These are phyloP conservation scores for Darevskia mixta DNA, from an alignment of 2,797 vertebrate species.

Conservation along the genomic window DNA sequence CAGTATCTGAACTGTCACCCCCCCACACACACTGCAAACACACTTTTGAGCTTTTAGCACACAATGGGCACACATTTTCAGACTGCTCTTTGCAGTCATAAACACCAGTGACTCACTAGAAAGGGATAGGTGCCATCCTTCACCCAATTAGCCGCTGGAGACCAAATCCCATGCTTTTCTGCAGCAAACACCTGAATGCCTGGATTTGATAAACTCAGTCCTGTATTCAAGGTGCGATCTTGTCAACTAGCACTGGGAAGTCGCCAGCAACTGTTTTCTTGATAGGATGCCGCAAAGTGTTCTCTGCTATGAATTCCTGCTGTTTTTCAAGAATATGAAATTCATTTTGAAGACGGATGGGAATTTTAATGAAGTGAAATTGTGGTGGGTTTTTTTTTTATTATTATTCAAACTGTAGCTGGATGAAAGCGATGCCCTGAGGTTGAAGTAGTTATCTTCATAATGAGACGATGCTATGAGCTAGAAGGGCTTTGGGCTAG, in stretches of 20 bases:
- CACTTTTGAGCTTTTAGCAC: too few species aligned
- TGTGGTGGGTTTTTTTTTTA: neutral
- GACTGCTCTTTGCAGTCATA: neutral
- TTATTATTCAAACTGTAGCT: constrained; percentile 37
- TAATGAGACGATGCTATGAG: constrained; percentile 64
- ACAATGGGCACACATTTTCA: neutral
- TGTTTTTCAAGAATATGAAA: constrained; percentile 5
- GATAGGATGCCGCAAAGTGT: neutral
- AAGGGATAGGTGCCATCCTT: neutral
- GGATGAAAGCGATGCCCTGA: constrained; percentile 36
- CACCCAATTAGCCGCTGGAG: neutral
- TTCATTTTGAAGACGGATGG: constrained; percentile 8
- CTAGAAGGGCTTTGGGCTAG: constrained; percentile 57
- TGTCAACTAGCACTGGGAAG: too few species aligned
- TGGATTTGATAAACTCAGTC: neutral
- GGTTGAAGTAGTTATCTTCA: constrained; percentile 59
- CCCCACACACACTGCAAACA: too few species aligned
- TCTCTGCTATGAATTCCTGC: neutral
- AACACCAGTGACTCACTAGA: neutral
- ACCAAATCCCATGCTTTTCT: neutral
- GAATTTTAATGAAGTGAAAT: constrained; percentile 33
- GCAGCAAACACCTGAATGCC: neutral
- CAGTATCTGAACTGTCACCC: too few species aligned
- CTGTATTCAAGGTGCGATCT: neutral
- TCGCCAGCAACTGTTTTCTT: neutral